A percentile compares a stretch with the other conserved stretches of the same genome.
phyloP scores from a whole-genome alignment of 1,140 invertebrate species.

The Aphidius gifuensis region DNA sequence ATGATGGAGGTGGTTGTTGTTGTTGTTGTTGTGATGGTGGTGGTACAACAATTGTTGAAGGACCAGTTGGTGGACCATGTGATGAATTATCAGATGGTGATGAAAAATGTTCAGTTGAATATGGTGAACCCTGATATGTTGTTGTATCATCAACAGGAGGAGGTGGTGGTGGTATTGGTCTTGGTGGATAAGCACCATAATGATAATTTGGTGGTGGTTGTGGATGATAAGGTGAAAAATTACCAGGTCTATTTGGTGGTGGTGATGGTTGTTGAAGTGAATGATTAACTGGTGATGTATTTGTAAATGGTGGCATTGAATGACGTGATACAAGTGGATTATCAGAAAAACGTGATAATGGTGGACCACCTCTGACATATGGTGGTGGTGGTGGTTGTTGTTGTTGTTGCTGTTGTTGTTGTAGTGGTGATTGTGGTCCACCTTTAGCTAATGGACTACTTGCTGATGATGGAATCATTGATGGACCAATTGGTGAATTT shows the following conservation, averaged over 20 bases:
- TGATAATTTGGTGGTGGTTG: conserved; percentile 54
- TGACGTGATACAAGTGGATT: conserved; percentile 46
- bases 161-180: conserved; percentile 40
- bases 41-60: conserved; percentile 39
- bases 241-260: conserved; percentile 44
- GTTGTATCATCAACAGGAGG: conserved; percentile 50
- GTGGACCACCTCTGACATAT: conserved; percentile 39
- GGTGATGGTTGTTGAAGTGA: conserved; percentile 49
- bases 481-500: conserved; percentile 43
- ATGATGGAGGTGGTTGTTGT: conserved; percentile 31
- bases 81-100: conserved; percentile 38
- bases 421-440: conserved; percentile 47
- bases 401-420: conserved; percentile 16
- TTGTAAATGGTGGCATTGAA: conserved; percentile 47
- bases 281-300: conserved; percentile 35
- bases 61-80: conserved; percentile 34
- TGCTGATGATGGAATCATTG: conserved; percentile 47
- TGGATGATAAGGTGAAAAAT: conserved; percentile 54
- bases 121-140: conserved; percentile 48
- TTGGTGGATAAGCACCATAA: conserved; percentile 53
- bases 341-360: conserved; percentile 40
- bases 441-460: conserved; percentile 48
- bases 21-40: conserved; percentile 24
- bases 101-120: conserved; percentile 48
- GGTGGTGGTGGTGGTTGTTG: conserved; percentile 42